Conservation (phyloP, 1,140 invertebrate species). For the Zeugodacus cucurbitae region DNA sequence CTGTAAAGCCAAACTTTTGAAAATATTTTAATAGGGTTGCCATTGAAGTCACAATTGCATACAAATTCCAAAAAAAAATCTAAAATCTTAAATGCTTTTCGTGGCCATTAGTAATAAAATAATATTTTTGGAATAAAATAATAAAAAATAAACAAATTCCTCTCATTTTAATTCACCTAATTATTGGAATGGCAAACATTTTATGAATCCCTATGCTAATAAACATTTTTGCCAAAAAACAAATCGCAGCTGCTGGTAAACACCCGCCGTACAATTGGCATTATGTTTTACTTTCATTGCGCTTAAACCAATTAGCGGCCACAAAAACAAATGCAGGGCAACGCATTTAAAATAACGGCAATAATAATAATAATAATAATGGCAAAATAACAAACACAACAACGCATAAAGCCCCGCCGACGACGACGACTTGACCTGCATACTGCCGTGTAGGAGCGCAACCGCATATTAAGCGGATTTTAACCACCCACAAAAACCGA, state of each 20-base stretch:
- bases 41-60: background rate
- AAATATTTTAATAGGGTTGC: background rate
- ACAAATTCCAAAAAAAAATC: background rate
- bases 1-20: too few relatives aligned
- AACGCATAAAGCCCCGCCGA: background rate
- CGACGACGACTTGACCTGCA: background rate
- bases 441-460: background rate
- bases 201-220: background rate
- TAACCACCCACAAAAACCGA: constrained; percentile 37
- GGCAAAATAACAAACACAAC: background rate
- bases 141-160: background rate
- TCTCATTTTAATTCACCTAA: background rate
- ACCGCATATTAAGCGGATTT: constrained; percentile 34
- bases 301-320: constrained; percentile 27
- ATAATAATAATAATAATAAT: constrained; percentile 37
- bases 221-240: background rate
- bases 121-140: too few relatives aligned
- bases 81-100: background rate
- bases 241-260: background rate
- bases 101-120: too few relatives aligned
- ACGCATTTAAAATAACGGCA: background rate
- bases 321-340: background rate
- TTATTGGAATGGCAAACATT: background rate
- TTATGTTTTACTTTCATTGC: background rate
- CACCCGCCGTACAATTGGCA: background rate